Evolutionary conservation across 2,888 invertebrate species (phyloP).

Genomic region (Drosophila diplacantha): DNA sequence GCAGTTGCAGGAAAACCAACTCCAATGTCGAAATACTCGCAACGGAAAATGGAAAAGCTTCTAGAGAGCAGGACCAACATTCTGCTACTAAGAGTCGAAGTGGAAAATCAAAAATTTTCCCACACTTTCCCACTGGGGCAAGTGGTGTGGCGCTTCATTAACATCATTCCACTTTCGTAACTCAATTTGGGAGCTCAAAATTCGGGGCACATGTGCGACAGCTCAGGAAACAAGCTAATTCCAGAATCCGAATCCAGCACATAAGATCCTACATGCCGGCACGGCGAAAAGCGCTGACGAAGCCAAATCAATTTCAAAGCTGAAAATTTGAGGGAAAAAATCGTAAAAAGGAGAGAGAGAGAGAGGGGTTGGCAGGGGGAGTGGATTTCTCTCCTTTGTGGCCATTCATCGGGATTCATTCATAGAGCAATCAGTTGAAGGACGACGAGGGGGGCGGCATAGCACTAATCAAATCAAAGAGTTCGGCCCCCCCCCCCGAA

Average conservation of each 20-base stretch:
- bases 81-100: slow-evolving; percentile 1
- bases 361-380: background rate
- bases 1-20: background rate
- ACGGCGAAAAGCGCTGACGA: slow-evolving; percentile 36
- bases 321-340: slow-evolving; percentile 35
- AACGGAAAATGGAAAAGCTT: background rate
- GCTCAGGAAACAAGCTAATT: slow-evolving; percentile 51
- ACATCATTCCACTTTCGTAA: slow-evolving; percentile 45
- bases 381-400: slow-evolving; percentile 29
- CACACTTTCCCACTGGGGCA: slow-evolving; percentile 9
- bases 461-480: slow-evolving; percentile 39
- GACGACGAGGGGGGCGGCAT: slow-evolving; percentile 11
- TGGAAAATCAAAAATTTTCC: slow-evolving; percentile 11
- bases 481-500: slow-evolving; percentile 1
- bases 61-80: background rate
- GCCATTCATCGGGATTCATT: slow-evolving; percentile 62
- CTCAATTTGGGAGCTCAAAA: slow-evolving; percentile 45
- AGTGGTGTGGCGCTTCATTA: slow-evolving; percentile 42
- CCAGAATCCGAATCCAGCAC: slow-evolving; percentile 21
- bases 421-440: slow-evolving; percentile 49
- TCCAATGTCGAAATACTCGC: background rate
- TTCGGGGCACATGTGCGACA: slow-evolving; percentile 37
- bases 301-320: slow-evolving; percentile 63
- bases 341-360: slow-evolving; percentile 3
- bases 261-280: background rate